Conservation (phyloP, 2,797 vertebrate genomes). For the Sebastes jordani region DNA sequence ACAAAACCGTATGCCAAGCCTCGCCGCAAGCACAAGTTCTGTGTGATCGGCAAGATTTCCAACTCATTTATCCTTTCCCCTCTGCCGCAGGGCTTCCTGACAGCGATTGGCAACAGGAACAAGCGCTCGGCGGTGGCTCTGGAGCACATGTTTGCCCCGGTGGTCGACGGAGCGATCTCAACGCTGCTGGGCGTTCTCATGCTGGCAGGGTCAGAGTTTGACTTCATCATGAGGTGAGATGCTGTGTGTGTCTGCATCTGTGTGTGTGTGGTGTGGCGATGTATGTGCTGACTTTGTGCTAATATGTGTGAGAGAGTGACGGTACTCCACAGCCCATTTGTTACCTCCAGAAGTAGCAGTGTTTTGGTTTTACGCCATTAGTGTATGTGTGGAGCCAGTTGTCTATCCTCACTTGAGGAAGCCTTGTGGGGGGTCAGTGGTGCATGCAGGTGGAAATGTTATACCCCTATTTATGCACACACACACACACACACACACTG, state of each 20-base stretch:
- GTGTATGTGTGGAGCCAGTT: constrained; percentile 62
- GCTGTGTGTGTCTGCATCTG: background rate
- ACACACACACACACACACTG: constrained; percentile 26
- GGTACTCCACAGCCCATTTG: constrained; percentile 37
- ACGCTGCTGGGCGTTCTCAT: constrained; percentile 96
- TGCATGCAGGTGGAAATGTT: constrained; percentile 78
- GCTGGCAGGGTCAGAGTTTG: constrained; percentile 96
- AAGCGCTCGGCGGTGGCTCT: constrained; percentile 88
- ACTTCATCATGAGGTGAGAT: constrained; percentile 96
- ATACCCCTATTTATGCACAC: constrained; percentile 59
- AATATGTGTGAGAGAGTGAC: background rate
- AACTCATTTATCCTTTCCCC: constrained; percentile 57
- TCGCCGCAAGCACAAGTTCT: constrained; percentile 58
- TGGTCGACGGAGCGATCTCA: constrained; percentile 95
- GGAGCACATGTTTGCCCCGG: constrained; percentile 96
- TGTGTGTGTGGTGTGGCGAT: background rate
- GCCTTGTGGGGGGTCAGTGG: constrained; percentile 51
- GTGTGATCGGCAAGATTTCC: constrained; percentile 68
- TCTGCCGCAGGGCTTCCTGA: constrained; percentile 91
- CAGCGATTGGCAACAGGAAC: constrained; percentile 90
- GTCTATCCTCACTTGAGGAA: constrained; percentile 58
- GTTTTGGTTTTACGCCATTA: constrained; percentile 48
- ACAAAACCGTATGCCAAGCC: constrained; percentile 63
- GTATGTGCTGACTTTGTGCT: background rate
- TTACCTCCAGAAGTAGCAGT: constrained; percentile 26